These are phyloP conservation scores for Hermodice carunculata DNA, from an alignment of 2,888 invertebrate species.

Conservation along the genomic window DNA sequence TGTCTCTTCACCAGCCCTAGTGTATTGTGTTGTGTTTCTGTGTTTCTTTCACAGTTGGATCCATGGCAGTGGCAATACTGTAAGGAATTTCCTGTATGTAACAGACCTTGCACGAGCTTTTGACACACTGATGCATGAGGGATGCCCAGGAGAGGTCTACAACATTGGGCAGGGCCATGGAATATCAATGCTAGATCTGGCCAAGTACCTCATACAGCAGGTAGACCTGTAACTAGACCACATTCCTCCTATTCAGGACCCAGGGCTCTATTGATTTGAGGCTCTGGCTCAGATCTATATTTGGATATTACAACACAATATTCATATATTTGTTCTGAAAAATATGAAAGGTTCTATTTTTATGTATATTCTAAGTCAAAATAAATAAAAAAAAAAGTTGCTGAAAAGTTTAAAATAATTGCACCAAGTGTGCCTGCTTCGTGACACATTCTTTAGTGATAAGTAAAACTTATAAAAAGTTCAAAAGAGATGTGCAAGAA, in stretches of 20 bases:
- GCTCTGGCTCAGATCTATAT: too few relatives aligned
- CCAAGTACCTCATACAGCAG: conserved; percentile 58
- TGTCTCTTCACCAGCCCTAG: too few relatives aligned
- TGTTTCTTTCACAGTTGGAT: conserved; percentile 38
- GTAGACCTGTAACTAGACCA: conserved; percentile 14
- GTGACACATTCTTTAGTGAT: too few relatives aligned
- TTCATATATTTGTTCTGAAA: background rate
- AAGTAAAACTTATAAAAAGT: too few relatives aligned
- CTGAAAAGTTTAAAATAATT: too few relatives aligned
- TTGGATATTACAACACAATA: too few relatives aligned
- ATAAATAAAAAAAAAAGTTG: background rate
- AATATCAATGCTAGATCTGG: conserved; percentile 63
- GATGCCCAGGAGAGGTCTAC: conserved; percentile 51
- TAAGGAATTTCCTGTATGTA: conserved; percentile 56
- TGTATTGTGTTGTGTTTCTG: too few relatives aligned
- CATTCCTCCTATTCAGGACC: background rate
- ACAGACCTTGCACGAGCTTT: conserved; percentile 43
- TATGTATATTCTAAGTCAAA: too few relatives aligned
- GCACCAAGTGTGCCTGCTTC: too few relatives aligned
- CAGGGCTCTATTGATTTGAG: background rate
- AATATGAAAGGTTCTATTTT: background rate
- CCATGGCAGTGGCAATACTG: conserved; percentile 54
- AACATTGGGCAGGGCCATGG: conserved; percentile 51
- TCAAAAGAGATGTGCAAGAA: too few relatives aligned
- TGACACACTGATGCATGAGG: conserved; percentile 51